Percentiles rank a stretch among this genome's conserved stretches.
Evolutionary conservation across 2,113 vertebrate genomes (phyloP).

Genomic region (Eulemur rufifrons): DNA sequence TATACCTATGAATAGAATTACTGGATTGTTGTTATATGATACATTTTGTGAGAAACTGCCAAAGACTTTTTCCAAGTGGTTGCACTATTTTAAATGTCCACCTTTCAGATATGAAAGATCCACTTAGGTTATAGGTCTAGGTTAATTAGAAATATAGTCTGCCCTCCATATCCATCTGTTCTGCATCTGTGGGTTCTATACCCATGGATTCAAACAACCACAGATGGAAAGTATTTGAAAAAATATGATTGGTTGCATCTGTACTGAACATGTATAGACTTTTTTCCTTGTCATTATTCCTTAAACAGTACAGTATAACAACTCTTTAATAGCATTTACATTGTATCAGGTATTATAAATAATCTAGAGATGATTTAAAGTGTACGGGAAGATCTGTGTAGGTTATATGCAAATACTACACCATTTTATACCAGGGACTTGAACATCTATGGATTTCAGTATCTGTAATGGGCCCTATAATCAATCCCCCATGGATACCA

Average conservation of each 20-base stretch:
- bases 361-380: too few species aligned
- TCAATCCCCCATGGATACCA: neutral
- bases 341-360: too few species aligned
- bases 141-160: neutral
- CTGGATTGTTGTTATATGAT: neutral
- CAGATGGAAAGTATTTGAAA: neutral
- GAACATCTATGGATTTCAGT: neutral
- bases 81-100: neutral
- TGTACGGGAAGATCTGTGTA: too few species aligned
- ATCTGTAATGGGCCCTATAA: neutral
- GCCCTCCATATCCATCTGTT: too few species aligned
- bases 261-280: neutral
- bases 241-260: neutral
- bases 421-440: neutral
- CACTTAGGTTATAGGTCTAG: neutral
- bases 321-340: too few species aligned
- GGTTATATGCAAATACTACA: neutral
- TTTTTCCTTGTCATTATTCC: neutral
- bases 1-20: neutral
- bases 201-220: neutral
- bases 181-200: neutral
- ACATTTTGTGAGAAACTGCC: conserved; percentile 27
- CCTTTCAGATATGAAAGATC: neutral
- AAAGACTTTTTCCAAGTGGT: neutral
- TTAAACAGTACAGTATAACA: neutral